Evolutionary conservation across 2,113 vertebrate genomes (phyloP).

Genomic region (Notechis scutatus): DNA sequence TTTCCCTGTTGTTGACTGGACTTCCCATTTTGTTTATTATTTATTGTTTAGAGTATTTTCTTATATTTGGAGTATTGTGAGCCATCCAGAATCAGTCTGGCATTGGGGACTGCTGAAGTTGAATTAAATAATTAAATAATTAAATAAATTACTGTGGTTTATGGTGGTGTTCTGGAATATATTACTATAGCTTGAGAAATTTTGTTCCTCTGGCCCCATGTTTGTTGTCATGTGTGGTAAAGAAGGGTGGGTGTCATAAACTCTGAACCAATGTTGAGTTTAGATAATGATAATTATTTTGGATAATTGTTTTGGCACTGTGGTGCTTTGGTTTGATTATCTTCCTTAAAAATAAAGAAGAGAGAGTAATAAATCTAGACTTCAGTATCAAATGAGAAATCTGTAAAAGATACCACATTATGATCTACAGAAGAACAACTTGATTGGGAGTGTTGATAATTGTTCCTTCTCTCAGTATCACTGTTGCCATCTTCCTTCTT

Average conservation of each 20-base stretch:
- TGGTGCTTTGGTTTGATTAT: not conserved
- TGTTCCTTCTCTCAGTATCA: not conserved
- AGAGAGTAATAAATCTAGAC: not conserved
- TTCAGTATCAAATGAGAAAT: not conserved
- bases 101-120: not conserved
- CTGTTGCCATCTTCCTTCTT: not conserved
- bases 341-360: not conserved
- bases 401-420: not conserved
- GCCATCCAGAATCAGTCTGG: not conserved
- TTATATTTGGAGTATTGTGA: not conserved
- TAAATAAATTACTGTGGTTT: not conserved
- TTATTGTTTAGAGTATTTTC: not conserved
- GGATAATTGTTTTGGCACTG: not conserved
- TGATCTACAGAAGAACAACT: not conserved
- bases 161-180: not conserved
- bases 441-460: not conserved
- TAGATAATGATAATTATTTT: not conserved
- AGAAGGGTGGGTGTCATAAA: not conserved
- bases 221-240: not conserved
- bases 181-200: not conserved
- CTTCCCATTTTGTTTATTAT: not conserved
- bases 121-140: not conserved
- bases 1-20: not conserved
- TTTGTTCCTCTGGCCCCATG: not conserved
- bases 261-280: not conserved